Base-by-base conservation (phyloP, 2,113 vertebrate species). In the Delphinapterus leucas region DNA sequence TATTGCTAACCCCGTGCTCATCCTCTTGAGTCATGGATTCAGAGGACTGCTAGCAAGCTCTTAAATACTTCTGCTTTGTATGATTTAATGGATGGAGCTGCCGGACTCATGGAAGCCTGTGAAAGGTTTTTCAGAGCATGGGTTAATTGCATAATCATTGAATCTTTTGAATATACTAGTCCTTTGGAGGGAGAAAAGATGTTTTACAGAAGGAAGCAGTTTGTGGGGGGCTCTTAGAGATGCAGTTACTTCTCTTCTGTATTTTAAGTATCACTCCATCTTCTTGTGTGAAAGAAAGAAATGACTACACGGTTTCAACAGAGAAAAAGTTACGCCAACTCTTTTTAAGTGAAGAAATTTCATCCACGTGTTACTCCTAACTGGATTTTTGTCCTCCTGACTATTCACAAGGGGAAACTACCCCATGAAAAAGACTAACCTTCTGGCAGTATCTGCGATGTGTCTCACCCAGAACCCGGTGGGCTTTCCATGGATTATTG, bases 1-100 rank as follows among this genome's bases (percentile, higher is more conserved):
- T 95, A 96, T 98, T 98, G 98, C 98, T 98, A 98, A 98, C 97
- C 98, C 97, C 10, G 26, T 96, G 97, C 84, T 96, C 95, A 90
- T 97, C 95, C 47, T 90, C 98, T 98, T 95, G 97, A 98, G 96
- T 98, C 85, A 90, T 96, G 96, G 97, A 96, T 98, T 83, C 93
- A 68, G 88, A 98, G 96, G 97, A 95, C 84, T 98, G 97, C 82
- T 89, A 91, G 96, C 97, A 97, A 93, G 97, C 87, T 70, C 65
- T 96, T 71, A n/a, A 25, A 95, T 92, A 94, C 96, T 96, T 89
- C 92, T 96, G 85, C 98, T 97, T 98, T 97, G 86, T 98, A 60
- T 63, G 23, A 61, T 86, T 93, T 36, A 70, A 3, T 73, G 55
- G 53, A 49, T 94, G 36, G 98, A 68, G 60, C 90, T 12, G 20